Evolutionary conservation across 2,797 vertebrate genomes (phyloP).

Genomic region (Chaetophractus vellerosus): DNA sequence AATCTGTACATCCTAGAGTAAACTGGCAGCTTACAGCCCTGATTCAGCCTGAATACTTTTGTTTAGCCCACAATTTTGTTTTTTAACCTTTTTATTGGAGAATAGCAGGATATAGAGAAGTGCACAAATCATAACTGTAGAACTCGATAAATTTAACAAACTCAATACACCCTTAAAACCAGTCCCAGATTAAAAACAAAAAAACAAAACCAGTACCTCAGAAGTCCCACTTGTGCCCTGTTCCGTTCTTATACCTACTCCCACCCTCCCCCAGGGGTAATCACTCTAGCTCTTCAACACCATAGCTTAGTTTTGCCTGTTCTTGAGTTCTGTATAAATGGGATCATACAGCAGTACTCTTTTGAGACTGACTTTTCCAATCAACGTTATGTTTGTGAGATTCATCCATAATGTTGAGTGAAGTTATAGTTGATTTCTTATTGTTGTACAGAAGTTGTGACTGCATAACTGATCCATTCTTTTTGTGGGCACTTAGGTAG

Average conservation of each 20-base stretch:
- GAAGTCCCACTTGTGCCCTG: too few relatives aligned
- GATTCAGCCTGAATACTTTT: conserved; percentile 16
- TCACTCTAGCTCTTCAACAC: neutral
- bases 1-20: conserved; percentile 11
- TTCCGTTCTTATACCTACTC: too few relatives aligned
- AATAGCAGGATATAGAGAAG: conserved; percentile 2
- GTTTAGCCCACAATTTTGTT: neutral
- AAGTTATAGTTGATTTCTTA: conserved; percentile 33
- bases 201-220: neutral
- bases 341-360: neutral
- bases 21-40: conserved; percentile 25
- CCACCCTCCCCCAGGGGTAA: neutral
- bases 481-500: neutral
- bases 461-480: conserved; percentile 26
- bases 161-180: conserved; percentile 32
- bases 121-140: conserved; percentile 25
- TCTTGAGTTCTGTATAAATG: neutral
- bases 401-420: conserved; percentile 4
- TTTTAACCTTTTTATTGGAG: conserved; percentile 55
- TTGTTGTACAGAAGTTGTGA: neutral
- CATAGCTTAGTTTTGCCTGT: neutral
- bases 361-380: neutral
- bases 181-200: conserved; percentile 16
- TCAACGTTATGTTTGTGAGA: conserved; percentile 27
- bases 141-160: conserved; percentile 29